Evolutionary conservation across 2,888 invertebrate species (phyloP).

Genomic region (Limnephilus rhombicus): DNA sequence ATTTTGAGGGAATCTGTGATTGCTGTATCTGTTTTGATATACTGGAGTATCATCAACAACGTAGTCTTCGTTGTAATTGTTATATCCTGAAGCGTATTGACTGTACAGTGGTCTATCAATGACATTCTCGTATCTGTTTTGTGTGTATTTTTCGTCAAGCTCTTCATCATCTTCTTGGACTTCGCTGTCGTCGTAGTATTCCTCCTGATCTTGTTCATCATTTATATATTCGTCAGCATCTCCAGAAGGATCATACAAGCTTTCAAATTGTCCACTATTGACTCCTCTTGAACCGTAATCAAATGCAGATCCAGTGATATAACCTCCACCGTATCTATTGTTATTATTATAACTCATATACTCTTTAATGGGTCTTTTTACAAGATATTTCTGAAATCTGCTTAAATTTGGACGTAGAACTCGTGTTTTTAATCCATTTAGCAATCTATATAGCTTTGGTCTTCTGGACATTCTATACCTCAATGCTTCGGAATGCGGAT

Average conservation of each 20-base stretch:
- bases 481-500: conserved; percentile 63
- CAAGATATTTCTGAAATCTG: conserved; percentile 58
- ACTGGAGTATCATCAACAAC: conserved; percentile 33
- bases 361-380: conserved; percentile 59
- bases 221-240: conserved; percentile 59
- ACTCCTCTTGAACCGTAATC: conserved; percentile 28
- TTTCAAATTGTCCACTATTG: conserved; percentile 4
- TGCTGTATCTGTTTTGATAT: conserved; percentile 35
- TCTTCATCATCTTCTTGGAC: not conserved
- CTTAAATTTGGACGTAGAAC: conserved; percentile 54
- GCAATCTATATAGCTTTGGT: conserved; percentile 60
- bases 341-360: not conserved
- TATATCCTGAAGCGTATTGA: conserved; percentile 58
- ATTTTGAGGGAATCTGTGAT: not conserved
- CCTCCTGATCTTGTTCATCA: conserved; percentile 58
- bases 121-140: conserved; percentile 20
- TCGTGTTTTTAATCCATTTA: conserved; percentile 62
- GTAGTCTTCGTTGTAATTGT: conserved; percentile 57
- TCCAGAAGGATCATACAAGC: conserved; percentile 31
- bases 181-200: conserved; percentile 52
- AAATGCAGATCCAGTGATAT: not conserved
- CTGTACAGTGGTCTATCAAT: conserved; percentile 38
- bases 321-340: conserved; percentile 29
- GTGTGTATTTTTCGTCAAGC: not conserved
- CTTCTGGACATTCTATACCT: conserved; percentile 50